Conservation (phyloP, 2,888 invertebrate species). For the Cheilosia impressa region DNA sequence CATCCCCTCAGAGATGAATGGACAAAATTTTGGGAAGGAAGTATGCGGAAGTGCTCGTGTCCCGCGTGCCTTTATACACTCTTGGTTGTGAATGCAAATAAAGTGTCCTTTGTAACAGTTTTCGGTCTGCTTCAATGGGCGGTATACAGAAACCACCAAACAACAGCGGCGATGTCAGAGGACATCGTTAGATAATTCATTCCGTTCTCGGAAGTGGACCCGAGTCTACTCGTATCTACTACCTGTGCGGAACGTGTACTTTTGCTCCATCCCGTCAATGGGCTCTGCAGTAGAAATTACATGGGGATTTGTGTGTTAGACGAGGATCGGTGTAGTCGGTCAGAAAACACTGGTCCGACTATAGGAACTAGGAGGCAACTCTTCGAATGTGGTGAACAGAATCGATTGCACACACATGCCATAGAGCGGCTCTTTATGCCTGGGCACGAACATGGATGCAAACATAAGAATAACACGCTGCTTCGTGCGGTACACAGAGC, state of each 20-base stretch:
- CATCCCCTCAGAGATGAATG: slow-evolving; percentile 32
- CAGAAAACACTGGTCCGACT: slow-evolving; percentile 39
- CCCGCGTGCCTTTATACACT: slow-evolving; percentile 43
- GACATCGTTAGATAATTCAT: slow-evolving; percentile 61
- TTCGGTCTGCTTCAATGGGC: slow-evolving; percentile 43
- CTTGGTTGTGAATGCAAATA: slow-evolving; percentile 56
- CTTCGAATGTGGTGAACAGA: slow-evolving; percentile 30
- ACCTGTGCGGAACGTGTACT: slow-evolving; percentile 26
- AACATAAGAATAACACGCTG: slow-evolving; percentile 63
- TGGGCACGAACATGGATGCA: slow-evolving; percentile 53
- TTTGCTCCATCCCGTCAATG: slow-evolving; percentile 40
- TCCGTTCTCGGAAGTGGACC: slow-evolving; percentile 45
- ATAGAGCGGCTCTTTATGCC: slow-evolving; percentile 34
- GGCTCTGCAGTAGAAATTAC: slow-evolving; percentile 54
- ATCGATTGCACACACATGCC: slow-evolving; percentile 34
- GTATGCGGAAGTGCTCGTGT: slow-evolving; percentile 31
- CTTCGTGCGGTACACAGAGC: slow-evolving; percentile 26
- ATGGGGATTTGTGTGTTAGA: slow-evolving; percentile 68
- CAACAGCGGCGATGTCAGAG: slow-evolving; percentile 36
- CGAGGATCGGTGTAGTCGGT: slow-evolving; percentile 60
- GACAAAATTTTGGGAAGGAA: slow-evolving; percentile 31
- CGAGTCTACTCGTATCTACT: neutral
- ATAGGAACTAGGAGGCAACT: slow-evolving; percentile 24
- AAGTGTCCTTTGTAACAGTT: slow-evolving; percentile 58
- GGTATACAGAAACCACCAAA: slow-evolving; percentile 40